Evolutionary conservation across 2,888 invertebrate genomes (phyloP), one percentile per base, ranked within the genome.

Genomic region (Acanthosepion lycidas): DNA sequence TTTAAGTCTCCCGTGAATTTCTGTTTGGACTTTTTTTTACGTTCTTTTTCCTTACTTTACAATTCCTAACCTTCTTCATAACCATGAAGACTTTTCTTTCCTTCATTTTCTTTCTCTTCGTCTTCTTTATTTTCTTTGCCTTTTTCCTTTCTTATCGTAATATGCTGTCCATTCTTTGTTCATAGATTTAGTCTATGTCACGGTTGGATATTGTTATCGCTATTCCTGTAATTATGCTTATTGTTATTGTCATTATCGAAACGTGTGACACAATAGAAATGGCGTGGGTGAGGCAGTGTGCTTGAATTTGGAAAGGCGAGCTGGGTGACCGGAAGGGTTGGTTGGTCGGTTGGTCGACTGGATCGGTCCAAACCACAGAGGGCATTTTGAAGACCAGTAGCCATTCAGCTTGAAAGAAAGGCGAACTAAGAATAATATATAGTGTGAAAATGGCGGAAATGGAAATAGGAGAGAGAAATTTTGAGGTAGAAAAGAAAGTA

Each of bases 211-310:
- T 78, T 78, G 78, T 78, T 78, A 33, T 78, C n/a, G n/a, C 33
- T n/a, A n/a, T 78, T 78, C 78, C 78, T 78, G 78, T 78, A 78
- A 78, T 78, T 78, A 78, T 78, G 78, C n/a, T n/a, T 78, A 78
- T 78, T 78, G 78, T 78, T 78, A 78, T 78, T 78, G 78, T 78
- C 78, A n/a, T 78, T 78, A 78, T 78, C 15, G 78, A 78, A 78
- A 78, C 78, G 78, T 78, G n/a, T 78, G 78, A 78, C 78, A 78
- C 78, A 78, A 78, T 78, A 78, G 78, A 78, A 78, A 78, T n/a
- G n/a, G 78, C 12, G n/a, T 78, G 78, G 78, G 78, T 33, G 78
- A 78, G 78, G 78, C 78, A 33, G 78, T n/a, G 12, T 28, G n/a
- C n/a, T 15, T 78, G 28, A 28, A n/a, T 78, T 78, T 78, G 15